These are phyloP conservation scores for Rhinatrema bivittatum DNA, from an alignment of 2,797 vertebrate genomes.

Conservation along the genomic window DNA sequence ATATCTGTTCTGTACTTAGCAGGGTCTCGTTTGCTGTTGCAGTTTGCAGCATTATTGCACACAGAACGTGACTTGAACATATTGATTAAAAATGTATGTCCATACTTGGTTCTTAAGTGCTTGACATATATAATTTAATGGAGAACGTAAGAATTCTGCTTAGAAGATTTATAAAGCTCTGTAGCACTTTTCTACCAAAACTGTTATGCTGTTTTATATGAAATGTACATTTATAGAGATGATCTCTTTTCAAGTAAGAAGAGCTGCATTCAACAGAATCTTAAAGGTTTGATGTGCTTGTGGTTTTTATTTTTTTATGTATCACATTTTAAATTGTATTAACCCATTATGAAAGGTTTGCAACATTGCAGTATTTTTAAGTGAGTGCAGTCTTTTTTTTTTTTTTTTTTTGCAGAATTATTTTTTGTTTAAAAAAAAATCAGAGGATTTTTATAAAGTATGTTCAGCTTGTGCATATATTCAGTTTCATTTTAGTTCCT, in stretches of 20 bases:
- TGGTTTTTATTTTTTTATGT: slow-evolving; percentile 48
- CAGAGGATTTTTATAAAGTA: slow-evolving; percentile 25
- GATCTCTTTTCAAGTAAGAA: slow-evolving; percentile 36
- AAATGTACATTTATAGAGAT: slow-evolving; percentile 26
- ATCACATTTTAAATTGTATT: slow-evolving; percentile 45
- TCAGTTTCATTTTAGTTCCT: slow-evolving; percentile 16
- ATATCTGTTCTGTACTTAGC: no score
- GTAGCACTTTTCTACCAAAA: slow-evolving; percentile 60
- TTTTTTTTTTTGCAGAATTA: slow-evolving; percentile 26
- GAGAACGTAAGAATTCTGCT: slow-evolving; percentile 35
- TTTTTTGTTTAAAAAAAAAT: no score
- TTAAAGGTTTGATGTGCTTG: slow-evolving; percentile 36
- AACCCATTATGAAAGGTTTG: slow-evolving; percentile 44
- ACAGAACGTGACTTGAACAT: slow-evolving; percentile 43
- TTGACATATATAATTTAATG: slow-evolving; percentile 18
- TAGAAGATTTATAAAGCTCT: slow-evolving; percentile 20
- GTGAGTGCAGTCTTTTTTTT: slow-evolving; percentile 37
- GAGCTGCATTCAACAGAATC: slow-evolving; percentile 30
- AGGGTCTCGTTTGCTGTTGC: slow-evolving; percentile 26
- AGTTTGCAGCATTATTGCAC: slow-evolving; percentile 27
- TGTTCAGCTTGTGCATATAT: slow-evolving; percentile 28
- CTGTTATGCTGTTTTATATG: slow-evolving; percentile 54
- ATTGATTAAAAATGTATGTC: slow-evolving; percentile 34
- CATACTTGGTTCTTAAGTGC: slow-evolving; percentile 37
- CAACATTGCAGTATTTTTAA: slow-evolving; percentile 42